Evolutionary conservation across 2,888 invertebrate genomes (phyloP).

Genomic region (Athrips mouffetella): DNA sequence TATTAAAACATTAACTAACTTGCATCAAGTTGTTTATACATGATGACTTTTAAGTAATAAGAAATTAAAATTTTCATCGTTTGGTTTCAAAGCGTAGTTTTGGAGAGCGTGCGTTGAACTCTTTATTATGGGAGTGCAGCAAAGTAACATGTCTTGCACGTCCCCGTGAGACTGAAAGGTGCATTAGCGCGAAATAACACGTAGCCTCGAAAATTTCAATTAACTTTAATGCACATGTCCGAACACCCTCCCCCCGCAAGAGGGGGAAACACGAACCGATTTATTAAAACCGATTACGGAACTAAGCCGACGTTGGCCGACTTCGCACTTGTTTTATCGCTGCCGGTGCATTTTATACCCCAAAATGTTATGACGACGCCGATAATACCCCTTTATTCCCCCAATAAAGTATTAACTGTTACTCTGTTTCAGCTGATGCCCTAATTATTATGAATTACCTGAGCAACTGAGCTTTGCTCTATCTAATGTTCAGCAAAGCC

Average conservation of each 20-base stretch:
- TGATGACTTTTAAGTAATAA: not conserved
- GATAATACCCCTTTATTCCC: slow-evolving; percentile 28
- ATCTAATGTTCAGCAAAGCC: no score
- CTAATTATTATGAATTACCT: not conserved
- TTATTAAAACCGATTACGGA: slow-evolving; percentile 58
- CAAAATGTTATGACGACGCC: slow-evolving; percentile 42
- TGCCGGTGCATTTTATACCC: slow-evolving; percentile 47
- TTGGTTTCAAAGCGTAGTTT: not conserved
- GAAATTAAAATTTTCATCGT: slow-evolving; percentile 1
- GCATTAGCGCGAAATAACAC: slow-evolving; percentile 66
- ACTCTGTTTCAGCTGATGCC: not conserved
- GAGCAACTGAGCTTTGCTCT: not conserved
- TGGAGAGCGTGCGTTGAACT: slow-evolving; percentile 37
- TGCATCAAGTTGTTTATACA: not conserved
- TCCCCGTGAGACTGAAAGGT: slow-evolving; percentile 54
- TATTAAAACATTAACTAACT: not conserved
- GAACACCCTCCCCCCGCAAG: slow-evolving; percentile 26
- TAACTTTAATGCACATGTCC: slow-evolving; percentile 66
- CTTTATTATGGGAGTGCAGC: slow-evolving; percentile 30
- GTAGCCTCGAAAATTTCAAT: slow-evolving; percentile 71
- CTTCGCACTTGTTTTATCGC: slow-evolving; percentile 53
- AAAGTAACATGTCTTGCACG: slow-evolving; percentile 26
- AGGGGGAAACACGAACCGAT: slow-evolving; percentile 35
- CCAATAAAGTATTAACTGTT: slow-evolving; percentile 7
- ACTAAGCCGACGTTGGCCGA: slow-evolving; percentile 49